Percentiles rank a stretch among this genome's conserved stretches.
phyloP scores from a whole-genome alignment of 2,888 invertebrate genomes.

The Schizotus pectinicornis region DNA sequence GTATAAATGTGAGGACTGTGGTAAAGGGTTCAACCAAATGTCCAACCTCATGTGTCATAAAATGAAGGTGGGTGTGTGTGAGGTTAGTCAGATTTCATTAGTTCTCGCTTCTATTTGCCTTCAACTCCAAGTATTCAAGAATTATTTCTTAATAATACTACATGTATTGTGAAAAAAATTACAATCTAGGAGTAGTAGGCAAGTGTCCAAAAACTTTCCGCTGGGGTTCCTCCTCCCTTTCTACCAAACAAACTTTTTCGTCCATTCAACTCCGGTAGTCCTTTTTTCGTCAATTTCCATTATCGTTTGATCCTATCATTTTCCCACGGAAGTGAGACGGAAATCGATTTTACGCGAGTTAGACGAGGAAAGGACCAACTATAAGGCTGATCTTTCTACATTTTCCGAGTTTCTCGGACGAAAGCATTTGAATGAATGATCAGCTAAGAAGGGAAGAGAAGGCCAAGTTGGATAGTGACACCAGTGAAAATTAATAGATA shows the following conservation, averaged over 20 bases:
- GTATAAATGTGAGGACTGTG: slow-evolving; percentile 76
- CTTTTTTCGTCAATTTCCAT: too few relatives aligned
- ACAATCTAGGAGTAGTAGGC: too few relatives aligned
- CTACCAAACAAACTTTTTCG: slow-evolving; percentile 3
- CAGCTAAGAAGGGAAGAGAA: too few relatives aligned
- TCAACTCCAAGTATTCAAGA: neutral
- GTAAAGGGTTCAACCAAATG: slow-evolving; percentile 81
- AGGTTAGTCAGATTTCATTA: neutral
- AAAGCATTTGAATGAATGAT: neutral
- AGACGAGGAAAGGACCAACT: neutral
- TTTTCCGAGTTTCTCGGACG: neutral
- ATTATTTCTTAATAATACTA: too few relatives aligned
- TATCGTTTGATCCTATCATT: too few relatives aligned
- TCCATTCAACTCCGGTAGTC: neutral
- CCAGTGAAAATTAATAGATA: neutral
- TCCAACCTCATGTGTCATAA: slow-evolving; percentile 82
- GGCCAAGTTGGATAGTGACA: neutral
- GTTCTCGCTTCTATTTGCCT: neutral
- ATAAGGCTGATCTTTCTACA: too few relatives aligned
- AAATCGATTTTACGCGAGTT: too few relatives aligned
- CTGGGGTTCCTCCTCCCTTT: too few relatives aligned
- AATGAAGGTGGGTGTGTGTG: slow-evolving; percentile 63
- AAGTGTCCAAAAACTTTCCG: too few relatives aligned
- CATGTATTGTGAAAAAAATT: too few relatives aligned
- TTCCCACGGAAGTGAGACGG: too few relatives aligned